A percentile compares a stretch with the other conserved stretches of the same genome.
phyloP scores from a whole-genome alignment of 2,888 invertebrate species.

The Drepanosiphum platanoidis region DNA sequence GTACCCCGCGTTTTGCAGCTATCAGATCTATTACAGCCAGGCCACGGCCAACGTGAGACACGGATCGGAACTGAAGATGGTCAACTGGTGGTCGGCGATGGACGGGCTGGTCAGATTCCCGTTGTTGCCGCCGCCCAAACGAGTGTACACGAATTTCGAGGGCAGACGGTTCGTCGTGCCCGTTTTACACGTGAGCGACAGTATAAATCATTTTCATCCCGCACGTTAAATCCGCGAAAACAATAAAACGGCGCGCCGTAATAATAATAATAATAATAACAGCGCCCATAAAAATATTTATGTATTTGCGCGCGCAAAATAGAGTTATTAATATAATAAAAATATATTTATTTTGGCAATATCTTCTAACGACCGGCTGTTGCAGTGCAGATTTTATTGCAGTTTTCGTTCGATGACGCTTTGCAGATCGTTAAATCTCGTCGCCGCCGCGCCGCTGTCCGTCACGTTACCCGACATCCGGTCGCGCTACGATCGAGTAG shows the following conservation, averaged over 20 bases:
- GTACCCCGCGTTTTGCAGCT: slow-evolving; percentile 71
- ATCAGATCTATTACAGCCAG: slow-evolving; percentile 79
- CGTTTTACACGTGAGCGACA: slow-evolving; percentile 73
- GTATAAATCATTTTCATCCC: background rate
- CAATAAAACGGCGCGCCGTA: background rate
- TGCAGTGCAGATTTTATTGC: too few relatives aligned
- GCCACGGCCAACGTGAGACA: slow-evolving; percentile 71
- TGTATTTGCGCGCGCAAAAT: background rate
- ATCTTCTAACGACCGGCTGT: background rate
- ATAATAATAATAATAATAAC: too few relatives aligned
- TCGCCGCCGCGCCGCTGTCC: too few relatives aligned
- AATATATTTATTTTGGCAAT: background rate
- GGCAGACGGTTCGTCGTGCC: slow-evolving; percentile 76
- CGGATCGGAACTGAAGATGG: slow-evolving; percentile 71
- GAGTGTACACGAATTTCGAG: slow-evolving; percentile 75
- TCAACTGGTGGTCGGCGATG: slow-evolving; percentile 78
- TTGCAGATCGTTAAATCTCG: too few relatives aligned
- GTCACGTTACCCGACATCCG: too few relatives aligned
- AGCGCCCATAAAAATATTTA: slow-evolving; percentile 20
- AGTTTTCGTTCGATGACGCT: too few relatives aligned
- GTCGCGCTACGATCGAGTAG: too few relatives aligned
- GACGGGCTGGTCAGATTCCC: slow-evolving; percentile 75
- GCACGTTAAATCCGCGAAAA: slow-evolving; percentile 21
- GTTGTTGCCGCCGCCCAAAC: slow-evolving; percentile 73
- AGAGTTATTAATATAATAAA: background rate